Evolutionary conservation across 2,797 vertebrate genomes (phyloP).

Genomic region (Thaleichthys pacificus): DNA sequence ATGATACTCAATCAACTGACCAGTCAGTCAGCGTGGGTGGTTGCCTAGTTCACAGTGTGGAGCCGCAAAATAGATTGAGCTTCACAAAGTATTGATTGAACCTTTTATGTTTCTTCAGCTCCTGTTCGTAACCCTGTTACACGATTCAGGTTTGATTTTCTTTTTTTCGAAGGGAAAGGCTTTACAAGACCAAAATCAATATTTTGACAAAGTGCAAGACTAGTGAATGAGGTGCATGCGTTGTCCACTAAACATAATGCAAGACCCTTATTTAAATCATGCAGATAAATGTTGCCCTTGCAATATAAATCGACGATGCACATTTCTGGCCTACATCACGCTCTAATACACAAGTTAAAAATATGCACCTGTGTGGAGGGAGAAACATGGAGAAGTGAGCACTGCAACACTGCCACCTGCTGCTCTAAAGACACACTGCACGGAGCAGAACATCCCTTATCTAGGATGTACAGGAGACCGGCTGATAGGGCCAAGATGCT

Average conservation of each 20-base stretch:
- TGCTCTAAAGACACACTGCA: conserved; percentile 22
- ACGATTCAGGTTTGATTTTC: neutral
- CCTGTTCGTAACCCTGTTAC: neutral
- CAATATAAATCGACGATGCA: neutral
- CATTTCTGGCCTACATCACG: neutral
- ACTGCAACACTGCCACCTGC: conserved; percentile 62
- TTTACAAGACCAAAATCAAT: neutral
- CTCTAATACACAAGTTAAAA: neutral
- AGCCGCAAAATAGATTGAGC: neutral
- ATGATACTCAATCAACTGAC: conserved; percentile 47
- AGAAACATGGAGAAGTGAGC: neutral
- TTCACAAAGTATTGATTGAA: neutral
- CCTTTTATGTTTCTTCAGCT: neutral
- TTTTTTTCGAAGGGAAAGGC: neutral
- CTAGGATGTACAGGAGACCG: no score
- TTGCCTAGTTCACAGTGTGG: neutral
- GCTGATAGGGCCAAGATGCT: no score
- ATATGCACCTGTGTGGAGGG: conserved; percentile 32
- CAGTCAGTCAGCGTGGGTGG: conserved; percentile 34
- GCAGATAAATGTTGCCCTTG: neutral
- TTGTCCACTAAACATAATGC: neutral
- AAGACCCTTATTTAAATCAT: neutral
- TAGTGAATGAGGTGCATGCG: neutral
- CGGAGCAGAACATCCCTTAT: no score
- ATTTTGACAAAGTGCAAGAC: neutral